A percentile compares a stretch with the other conserved stretches of the same genome.
These are phyloP conservation scores for Tetrax tetrax DNA, from an alignment of 2,113 vertebrate species.

Conservation along the genomic window DNA sequence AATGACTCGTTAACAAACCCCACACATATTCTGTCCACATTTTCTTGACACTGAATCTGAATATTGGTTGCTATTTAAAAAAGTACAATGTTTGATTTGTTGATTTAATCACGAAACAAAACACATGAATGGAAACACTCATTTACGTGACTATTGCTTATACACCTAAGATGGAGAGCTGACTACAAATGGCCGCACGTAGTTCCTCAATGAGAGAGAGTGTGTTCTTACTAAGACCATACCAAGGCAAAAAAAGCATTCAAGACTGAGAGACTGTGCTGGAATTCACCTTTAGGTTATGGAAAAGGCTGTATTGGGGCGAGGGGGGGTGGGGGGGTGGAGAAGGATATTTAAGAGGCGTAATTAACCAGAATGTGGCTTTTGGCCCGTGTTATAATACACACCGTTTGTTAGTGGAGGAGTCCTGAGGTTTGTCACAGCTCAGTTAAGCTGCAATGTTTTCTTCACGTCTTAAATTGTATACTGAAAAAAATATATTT, in stretches of 20 bases:
- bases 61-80: slow-evolving; percentile 80
- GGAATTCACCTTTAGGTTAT: slow-evolving; percentile 5
- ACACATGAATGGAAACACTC: slow-evolving; percentile 82
- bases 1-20: neutral
- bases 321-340: no score
- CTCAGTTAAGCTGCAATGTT: neutral
- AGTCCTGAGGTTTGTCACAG: neutral
- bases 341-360: neutral
- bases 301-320: neutral
- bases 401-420: neutral
- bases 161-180: slow-evolving; percentile 64
- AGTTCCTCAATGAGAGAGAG: slow-evolving; percentile 33
- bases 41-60: slow-evolving; percentile 77
- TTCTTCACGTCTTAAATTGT: neutral
- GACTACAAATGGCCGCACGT: slow-evolving; percentile 39
- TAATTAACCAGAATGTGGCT: neutral
- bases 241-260: neutral
- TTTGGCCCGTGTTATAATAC: neutral
- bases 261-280: neutral
- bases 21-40: neutral
- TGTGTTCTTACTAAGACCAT: slow-evolving; percentile 3
- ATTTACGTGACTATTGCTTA: slow-evolving; percentile 72
- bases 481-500: neutral
- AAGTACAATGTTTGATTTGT: slow-evolving; percentile 81
- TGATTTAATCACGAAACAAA: slow-evolving; percentile 74